phyloP scores from a whole-genome alignment of 2,113 vertebrate species.

The Takifugu bimaculatus region DNA sequence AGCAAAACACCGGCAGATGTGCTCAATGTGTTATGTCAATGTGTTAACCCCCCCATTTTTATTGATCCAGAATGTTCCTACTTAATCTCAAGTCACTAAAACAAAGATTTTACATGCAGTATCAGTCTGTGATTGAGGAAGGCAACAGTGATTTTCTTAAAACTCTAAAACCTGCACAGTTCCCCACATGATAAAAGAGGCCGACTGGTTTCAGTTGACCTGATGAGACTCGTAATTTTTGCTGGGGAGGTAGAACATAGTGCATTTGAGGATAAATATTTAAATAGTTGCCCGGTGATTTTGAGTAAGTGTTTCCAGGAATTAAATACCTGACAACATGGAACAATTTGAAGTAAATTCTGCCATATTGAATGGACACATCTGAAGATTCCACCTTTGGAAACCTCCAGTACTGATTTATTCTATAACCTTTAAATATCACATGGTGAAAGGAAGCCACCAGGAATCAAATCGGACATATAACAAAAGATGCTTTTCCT shows the following conservation, averaged over 20 bases:
- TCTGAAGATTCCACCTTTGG: background rate
- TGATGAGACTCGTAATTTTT: slow-evolving; percentile 7
- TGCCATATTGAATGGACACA: slow-evolving; percentile 9
- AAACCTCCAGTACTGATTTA: background rate
- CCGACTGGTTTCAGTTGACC: slow-evolving; percentile 1
- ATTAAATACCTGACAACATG: slow-evolving; percentile 24
- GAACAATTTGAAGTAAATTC: slow-evolving; percentile 14
- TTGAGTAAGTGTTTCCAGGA: slow-evolving; percentile 45
- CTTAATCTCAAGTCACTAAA: slow-evolving; percentile 44
- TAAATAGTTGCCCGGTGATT: slow-evolving; percentile 27
- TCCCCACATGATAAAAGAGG: background rate
- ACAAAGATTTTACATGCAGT: slow-evolving; percentile 17
- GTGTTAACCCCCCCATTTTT: slow-evolving; percentile 53
- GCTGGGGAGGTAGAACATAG: background rate
- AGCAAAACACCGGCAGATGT: slow-evolving; percentile 28
- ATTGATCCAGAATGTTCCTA: slow-evolving; percentile 65
- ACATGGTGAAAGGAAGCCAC: too few relatives aligned
- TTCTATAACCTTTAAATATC: too few relatives aligned
- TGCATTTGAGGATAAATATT: slow-evolving; percentile 12
- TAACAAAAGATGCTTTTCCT: background rate
- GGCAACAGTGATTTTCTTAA: slow-evolving; percentile 8
- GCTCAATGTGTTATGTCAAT: slow-evolving; percentile 39
- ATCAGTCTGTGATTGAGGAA: slow-evolving; percentile 27
- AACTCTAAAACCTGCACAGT: slow-evolving; percentile 1
- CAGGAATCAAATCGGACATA: background rate